Evolutionary conservation across 1,140 invertebrate genomes (phyloP).

Genomic region (Zaprionus davidi): DNA sequence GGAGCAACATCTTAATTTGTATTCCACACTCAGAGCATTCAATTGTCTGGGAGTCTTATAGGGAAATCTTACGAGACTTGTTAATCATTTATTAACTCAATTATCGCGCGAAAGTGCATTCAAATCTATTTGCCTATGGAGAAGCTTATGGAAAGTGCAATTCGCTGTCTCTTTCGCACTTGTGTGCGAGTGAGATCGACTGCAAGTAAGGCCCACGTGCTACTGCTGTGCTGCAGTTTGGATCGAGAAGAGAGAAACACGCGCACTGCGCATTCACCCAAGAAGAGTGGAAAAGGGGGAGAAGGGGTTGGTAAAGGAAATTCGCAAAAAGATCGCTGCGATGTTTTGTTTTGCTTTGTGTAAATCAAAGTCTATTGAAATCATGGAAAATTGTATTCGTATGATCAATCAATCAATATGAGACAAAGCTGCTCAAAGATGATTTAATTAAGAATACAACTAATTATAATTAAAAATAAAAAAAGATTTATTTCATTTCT

Average conservation of each 20-base stretch:
- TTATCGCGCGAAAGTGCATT: conserved; percentile 74
- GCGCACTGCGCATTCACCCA: conserved; percentile 21
- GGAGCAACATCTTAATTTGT: not conserved
- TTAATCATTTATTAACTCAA: conserved; percentile 79
- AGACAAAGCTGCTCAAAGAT: conserved; percentile 3
- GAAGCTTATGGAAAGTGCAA: conserved; percentile 71
- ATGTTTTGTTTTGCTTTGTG: not conserved
- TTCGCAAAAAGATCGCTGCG: not conserved
- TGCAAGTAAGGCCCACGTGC: not conserved
- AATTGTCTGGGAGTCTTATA: not conserved
- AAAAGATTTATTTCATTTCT: not conserved
- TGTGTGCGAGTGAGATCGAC: not conserved
- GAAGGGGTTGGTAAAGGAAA: not conserved
- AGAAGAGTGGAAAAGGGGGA: not conserved
- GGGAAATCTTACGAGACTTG: conserved; percentile 4
- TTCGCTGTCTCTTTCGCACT: conserved; percentile 41
- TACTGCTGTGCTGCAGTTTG: not conserved
- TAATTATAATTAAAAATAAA: not conserved
- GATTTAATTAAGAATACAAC: not conserved
- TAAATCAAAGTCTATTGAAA: conserved; percentile 25
- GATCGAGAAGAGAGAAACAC: conserved; percentile 40
- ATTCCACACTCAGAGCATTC: conserved; percentile 10
- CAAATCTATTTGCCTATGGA: conserved; percentile 42
- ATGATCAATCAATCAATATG: conserved; percentile 33
- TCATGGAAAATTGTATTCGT: conserved; percentile 8